phyloP scores from a whole-genome alignment of 2,113 vertebrate genomes.

The Gymnarchus niloticus region DNA sequence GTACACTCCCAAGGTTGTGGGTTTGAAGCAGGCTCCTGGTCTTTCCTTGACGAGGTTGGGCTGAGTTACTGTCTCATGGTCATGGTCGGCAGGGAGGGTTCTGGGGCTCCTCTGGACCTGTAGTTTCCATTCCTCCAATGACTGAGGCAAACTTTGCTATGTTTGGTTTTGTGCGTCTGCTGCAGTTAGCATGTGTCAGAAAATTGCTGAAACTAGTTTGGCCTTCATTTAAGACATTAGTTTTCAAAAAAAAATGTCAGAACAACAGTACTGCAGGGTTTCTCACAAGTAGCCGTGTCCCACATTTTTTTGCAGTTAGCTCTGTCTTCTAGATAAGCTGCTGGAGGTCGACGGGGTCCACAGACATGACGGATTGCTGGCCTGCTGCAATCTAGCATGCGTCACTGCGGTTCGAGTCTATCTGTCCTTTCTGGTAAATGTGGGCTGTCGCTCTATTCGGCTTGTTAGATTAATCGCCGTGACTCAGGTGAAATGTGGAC shows the following conservation, averaged over 20 bases:
- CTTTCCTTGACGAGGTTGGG: not conserved
- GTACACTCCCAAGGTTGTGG: not conserved
- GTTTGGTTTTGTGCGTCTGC: not conserved
- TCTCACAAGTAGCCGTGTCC: not conserved
- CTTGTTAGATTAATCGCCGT: conserved; percentile 7
- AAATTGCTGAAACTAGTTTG: not conserved
- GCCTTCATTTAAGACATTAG: not conserved
- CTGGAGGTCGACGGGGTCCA: not conserved
- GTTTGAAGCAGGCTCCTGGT: not conserved
- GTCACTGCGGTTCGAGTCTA: not conserved
- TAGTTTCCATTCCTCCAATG: not conserved
- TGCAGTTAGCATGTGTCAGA: not conserved
- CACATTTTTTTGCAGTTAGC: not conserved
- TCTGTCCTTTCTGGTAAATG: not conserved
- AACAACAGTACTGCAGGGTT: not conserved
- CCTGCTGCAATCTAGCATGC: not conserved
- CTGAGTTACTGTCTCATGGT: too few species aligned
- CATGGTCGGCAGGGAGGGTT: not conserved
- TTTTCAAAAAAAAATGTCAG: not conserved
- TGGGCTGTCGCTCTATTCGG: not conserved
- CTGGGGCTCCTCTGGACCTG: not conserved
- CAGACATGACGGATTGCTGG: not conserved
- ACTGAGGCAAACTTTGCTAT: not conserved
- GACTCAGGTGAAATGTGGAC: conserved; percentile 25
- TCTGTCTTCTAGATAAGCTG: not conserved